Evolutionary conservation across 2,797 vertebrate species (phyloP).

Genomic region (Gymnothorax reevesii): DNA sequence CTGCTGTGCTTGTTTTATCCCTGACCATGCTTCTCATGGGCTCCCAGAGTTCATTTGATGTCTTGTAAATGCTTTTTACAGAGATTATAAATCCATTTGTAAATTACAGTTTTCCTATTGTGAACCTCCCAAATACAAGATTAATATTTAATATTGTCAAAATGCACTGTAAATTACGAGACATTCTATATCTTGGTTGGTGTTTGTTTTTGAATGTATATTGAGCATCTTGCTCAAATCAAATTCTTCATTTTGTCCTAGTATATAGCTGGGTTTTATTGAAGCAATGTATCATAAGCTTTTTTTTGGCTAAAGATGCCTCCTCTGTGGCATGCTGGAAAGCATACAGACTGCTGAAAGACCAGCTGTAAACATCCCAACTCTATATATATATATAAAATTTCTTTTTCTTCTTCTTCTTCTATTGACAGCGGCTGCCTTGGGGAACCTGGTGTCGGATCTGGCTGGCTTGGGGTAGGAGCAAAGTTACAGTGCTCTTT

Average conservation of each 20-base stretch:
- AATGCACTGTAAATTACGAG: too few relatives aligned
- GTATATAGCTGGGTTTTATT: neutral
- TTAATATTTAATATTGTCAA: neutral
- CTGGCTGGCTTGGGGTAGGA: constrained; percentile 94
- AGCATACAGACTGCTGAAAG: neutral
- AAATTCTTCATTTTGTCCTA: neutral
- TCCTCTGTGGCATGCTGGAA: neutral
- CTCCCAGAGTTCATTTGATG: neutral
- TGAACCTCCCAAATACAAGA: neutral
- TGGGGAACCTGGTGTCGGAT: constrained; percentile 96
- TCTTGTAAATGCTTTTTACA: neutral
- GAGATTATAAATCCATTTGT: neutral
- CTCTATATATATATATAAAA: neutral
- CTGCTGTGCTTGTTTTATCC: neutral
- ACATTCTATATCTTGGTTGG: too few relatives aligned
- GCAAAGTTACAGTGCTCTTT: neutral
- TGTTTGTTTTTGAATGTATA: neutral
- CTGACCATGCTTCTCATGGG: neutral
- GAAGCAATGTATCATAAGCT: neutral
- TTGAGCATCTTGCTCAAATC: neutral
- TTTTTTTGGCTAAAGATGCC: neutral
- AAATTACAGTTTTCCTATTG: neutral
- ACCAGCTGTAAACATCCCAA: neutral
- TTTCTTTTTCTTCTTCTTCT: neutral
- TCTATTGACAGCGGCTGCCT: constrained; percentile 81